These are phyloP conservation scores for Platichthys stellatus DNA, from an alignment of 2,113 vertebrate genomes.

Conservation along the genomic window DNA sequence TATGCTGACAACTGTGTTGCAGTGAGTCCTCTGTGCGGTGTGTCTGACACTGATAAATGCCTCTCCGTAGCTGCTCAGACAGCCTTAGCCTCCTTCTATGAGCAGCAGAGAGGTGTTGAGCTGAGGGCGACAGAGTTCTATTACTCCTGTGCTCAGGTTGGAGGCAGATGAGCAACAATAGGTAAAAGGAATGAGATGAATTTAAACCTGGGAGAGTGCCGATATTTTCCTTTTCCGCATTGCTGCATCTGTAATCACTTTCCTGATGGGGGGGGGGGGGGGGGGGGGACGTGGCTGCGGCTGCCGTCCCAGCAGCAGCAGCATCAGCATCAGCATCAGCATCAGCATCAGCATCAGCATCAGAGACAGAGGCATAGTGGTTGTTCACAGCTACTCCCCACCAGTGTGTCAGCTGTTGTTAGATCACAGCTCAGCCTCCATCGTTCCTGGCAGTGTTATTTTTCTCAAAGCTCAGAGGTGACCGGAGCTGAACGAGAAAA, in stretches of 20 bases:
- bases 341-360: not conserved
- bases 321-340: no score
- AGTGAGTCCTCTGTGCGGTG: constrained; percentile 45
- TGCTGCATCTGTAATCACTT: constrained; percentile 65
- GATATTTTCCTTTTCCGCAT: constrained; percentile 59
- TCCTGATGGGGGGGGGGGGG: constrained; percentile 49
- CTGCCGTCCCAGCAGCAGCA: constrained; percentile 29
- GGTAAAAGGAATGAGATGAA: constrained; percentile 54
- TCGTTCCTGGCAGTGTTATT: constrained; percentile 69
- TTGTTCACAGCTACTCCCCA: constrained; percentile 62
- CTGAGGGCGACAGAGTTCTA: constrained; percentile 55
- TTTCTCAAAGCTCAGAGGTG: constrained; percentile 69
- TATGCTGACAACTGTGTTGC: constrained; percentile 77
- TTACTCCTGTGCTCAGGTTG: constrained; percentile 49
- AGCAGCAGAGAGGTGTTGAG: constrained; percentile 49
- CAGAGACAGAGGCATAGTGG: constrained; percentile 7
- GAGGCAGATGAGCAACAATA: constrained; percentile 62
- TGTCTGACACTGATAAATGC: constrained; percentile 76
- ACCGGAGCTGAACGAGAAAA: constrained; percentile 39
- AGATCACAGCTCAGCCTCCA: constrained; percentile 63
- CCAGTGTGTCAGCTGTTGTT: constrained; percentile 70
- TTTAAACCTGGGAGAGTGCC: constrained; percentile 60
- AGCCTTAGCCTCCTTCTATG: constrained; percentile 51
- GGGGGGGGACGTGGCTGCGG: constrained; percentile 14
- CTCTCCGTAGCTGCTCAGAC: constrained; percentile 53